Base-by-base conservation (phyloP, 2,888 invertebrate species). In the Philereme vetulata region DNA sequence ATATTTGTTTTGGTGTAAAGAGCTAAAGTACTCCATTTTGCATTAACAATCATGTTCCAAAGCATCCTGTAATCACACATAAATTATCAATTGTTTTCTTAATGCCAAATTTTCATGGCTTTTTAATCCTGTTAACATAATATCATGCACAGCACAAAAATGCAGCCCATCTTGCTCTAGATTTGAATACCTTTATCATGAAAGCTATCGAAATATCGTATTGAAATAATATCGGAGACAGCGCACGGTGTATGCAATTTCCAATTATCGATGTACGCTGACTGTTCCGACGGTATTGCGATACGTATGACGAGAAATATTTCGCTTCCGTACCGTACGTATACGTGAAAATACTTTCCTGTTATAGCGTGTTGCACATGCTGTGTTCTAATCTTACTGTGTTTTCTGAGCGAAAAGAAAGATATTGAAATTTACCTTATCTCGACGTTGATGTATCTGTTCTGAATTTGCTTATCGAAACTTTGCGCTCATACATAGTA, bases 181-280 rank as follows among this genome's bases (percentile, higher is more conserved):
- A 63, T 60, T 65, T 62, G 43, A 67, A 69, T 35, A 66, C 50
- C 47, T 46, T 66, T 68, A 52, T 53, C 42, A 49, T 58, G 62
- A 71, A 71, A 66, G 66, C 59, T 66, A 65, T 62, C 53, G 66
- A 65, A 72, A 69, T 71, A 65, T 47, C 45, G 34, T 77, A 76
- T 73, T 71, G 74, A 76, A 78, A 80, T 79, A 81, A 76, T 76
- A 78, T 72, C 71, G 67, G 64, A 72, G 74, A 73, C 63, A 72
- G 72, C 65, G 71, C 71, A 65, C 60, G 51, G 71, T 71, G 74
- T 81, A 79, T 80, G 74, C 78, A 72, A 82, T 83, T 82, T 84
- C 80, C 84, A 84, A 84, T 84, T 84, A 84, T 82, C 77, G 80
- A 81, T 79, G 78, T 75, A 71, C 76, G 69, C 74, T 66, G 76